Percentiles rank a stretch among this genome's conserved stretches.
phyloP scores from a whole-genome alignment of 2,797 vertebrate genomes.

The Scomberomorus guttatus region DNA sequence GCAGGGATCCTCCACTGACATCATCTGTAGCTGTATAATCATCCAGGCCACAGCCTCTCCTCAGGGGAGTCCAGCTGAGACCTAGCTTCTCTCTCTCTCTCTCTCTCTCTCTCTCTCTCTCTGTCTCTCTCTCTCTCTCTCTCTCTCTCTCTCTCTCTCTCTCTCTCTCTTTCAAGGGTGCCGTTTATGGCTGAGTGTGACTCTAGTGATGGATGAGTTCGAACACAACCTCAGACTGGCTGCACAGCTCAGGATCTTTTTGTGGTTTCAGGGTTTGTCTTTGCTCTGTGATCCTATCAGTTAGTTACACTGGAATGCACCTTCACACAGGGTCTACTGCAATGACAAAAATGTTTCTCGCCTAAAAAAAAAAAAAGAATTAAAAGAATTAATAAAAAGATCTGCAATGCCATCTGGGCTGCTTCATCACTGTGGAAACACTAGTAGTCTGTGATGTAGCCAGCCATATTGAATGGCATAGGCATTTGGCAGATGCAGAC shows the following conservation, averaged over 20 bases:
- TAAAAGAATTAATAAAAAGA: constrained; percentile 59
- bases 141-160: constrained; percentile 41
- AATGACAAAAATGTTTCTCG: constrained; percentile 41
- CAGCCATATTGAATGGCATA: constrained; percentile 76
- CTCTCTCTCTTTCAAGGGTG: constrained; percentile 69
- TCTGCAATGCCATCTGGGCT: constrained; percentile 72
- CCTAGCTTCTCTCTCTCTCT: constrained; percentile 48
- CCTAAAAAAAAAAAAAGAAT: constrained; percentile 53
- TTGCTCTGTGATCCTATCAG: constrained; percentile 51
- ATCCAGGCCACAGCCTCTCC: constrained; percentile 80
- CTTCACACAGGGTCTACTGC: constrained; percentile 43
- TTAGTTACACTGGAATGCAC: constrained; percentile 53
- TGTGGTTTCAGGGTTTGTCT: constrained; percentile 65
- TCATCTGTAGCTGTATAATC: constrained; percentile 84
- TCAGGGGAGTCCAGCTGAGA: constrained; percentile 81
- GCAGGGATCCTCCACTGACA: constrained; percentile 76
- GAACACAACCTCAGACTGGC: constrained; percentile 65
- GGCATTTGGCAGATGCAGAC: constrained; percentile 67
- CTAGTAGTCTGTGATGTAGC: constrained; percentile 63
- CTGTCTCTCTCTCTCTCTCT: constrained; percentile 47
- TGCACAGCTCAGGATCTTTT: constrained; percentile 58
- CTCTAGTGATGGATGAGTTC: constrained; percentile 80
- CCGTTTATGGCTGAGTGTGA: constrained; percentile 70
- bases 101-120: constrained; percentile 30
- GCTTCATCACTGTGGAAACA: constrained; percentile 73